These are phyloP conservation scores for Drosophila watanabei DNA, from an alignment of 1,140 invertebrate species.

Conservation along the genomic window DNA sequence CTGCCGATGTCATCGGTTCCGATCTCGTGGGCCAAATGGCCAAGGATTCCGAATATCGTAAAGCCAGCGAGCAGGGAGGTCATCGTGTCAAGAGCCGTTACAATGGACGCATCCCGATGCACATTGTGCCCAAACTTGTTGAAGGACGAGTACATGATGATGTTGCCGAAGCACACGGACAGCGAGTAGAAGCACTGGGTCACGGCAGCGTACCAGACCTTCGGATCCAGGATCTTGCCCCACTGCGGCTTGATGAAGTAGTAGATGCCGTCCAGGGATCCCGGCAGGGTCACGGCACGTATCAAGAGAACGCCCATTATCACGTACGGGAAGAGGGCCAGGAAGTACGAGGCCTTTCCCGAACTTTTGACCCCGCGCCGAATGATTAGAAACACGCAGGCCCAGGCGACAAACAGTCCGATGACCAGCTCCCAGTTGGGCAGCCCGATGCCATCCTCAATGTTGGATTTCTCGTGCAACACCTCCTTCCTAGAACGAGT, in stretches of 20 bases:
- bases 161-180: slow-evolving; percentile 92
- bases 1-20: slow-evolving; percentile 87
- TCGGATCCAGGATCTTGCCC: slow-evolving; percentile 89
- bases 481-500: slow-evolving; percentile 88
- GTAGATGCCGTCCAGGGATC: slow-evolving; percentile 91
- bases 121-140: slow-evolving; percentile 93
- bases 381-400: slow-evolving; percentile 91
- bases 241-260: slow-evolving; percentile 92
- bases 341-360: slow-evolving; percentile 93
- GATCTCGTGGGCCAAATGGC: slow-evolving; percentile 90
- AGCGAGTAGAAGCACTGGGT: slow-evolving; percentile 95
- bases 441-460: slow-evolving; percentile 90
- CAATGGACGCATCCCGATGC: slow-evolving; percentile 92
- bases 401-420: slow-evolving; percentile 92
- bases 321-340: slow-evolving; percentile 94
- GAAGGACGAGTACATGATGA: slow-evolving; percentile 94
- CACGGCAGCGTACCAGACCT: slow-evolving; percentile 93
- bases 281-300: slow-evolving; percentile 90
- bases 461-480: slow-evolving; percentile 89
- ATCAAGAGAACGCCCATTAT: slow-evolving; percentile 92
- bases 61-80: slow-evolving; percentile 94
- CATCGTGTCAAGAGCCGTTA: slow-evolving; percentile 91
- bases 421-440: slow-evolving; percentile 92
- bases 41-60: slow-evolving; percentile 95
- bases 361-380: slow-evolving; percentile 92